Evolutionary conservation across 2,797 vertebrate species (phyloP).

Genomic region (Muscicapa striata): DNA sequence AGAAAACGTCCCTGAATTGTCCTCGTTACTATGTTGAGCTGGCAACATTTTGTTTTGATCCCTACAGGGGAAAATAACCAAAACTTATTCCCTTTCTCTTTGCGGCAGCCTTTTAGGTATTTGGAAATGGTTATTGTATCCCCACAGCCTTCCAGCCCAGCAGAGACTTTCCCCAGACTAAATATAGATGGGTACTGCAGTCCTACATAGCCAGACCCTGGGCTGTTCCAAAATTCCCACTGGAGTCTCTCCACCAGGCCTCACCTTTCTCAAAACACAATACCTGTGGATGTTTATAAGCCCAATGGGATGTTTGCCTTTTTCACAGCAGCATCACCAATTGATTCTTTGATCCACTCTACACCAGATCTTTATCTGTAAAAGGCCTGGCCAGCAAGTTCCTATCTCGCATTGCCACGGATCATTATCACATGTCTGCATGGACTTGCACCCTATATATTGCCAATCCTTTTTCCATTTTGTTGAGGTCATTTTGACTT

Average conservation of each 20-base stretch:
- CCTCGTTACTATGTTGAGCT: neutral
- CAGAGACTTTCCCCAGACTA: neutral
- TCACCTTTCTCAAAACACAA: neutral
- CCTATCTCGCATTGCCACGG: neutral
- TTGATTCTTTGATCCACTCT: neutral
- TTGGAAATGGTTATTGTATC: neutral
- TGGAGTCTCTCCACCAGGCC: neutral
- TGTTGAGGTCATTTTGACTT: neutral
- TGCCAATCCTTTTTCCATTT: neutral
- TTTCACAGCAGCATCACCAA: neutral
- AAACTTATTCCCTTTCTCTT: neutral
- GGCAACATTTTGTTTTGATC: neutral
- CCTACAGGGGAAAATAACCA: neutral
- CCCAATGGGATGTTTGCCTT: neutral
- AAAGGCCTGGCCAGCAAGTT: neutral
- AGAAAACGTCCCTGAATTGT: neutral
- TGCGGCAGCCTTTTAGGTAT: neutral
- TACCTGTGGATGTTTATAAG: neutral
- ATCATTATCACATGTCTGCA: accelerated
- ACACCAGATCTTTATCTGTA: neutral
- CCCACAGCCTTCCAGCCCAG: neutral
- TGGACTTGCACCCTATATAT: neutral
- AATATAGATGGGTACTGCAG: accelerated
- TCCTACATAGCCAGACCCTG: neutral
- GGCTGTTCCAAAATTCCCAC: accelerated